These are phyloP conservation scores for Euplagia quadripunctaria DNA, from an alignment of 2,888 invertebrate genomes.

Conservation along the genomic window DNA sequence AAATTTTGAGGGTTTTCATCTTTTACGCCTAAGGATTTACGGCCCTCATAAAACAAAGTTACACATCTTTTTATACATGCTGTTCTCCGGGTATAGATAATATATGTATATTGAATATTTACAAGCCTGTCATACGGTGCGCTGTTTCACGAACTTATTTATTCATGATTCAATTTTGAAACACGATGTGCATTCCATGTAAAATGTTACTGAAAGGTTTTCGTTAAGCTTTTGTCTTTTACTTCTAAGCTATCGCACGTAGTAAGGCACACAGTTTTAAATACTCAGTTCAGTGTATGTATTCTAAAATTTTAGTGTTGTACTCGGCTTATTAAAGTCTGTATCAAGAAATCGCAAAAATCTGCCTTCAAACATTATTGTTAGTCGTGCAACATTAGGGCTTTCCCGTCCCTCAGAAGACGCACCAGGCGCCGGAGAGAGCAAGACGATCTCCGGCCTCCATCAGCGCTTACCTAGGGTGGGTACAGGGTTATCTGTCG, in stretches of 20 bases:
- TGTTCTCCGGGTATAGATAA: constrained; percentile 19
- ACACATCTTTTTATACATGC: constrained; percentile 17
- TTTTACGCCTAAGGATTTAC: constrained; percentile 23
- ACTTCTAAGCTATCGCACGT: not conserved
- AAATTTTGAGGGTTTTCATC: constrained; percentile 24
- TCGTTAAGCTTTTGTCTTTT: not conserved
- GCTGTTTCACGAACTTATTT: not conserved
- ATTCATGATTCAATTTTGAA: constrained; percentile 5
- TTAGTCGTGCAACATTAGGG: too few relatives aligned
- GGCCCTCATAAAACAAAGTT: constrained; percentile 31
- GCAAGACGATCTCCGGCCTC: too few relatives aligned
- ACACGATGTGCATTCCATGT: not conserved
- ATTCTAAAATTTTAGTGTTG: not conserved
- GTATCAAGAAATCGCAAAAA: too few relatives aligned
- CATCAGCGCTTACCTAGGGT: too few relatives aligned
- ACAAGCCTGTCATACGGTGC: constrained; percentile 8
- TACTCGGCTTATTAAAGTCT: too few relatives aligned
- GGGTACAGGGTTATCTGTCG: too few relatives aligned
- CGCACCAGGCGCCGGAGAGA: too few relatives aligned
- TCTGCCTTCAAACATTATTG: too few relatives aligned
- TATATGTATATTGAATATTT: constrained; percentile 33
- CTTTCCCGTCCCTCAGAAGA: too few relatives aligned
- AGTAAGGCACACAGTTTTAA: too few relatives aligned
- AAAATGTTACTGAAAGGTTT: not conserved
- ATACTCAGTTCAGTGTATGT: not conserved